Base-by-base conservation (phyloP, 2,797 vertebrate species). In the Sebastes flavidus region DNA sequence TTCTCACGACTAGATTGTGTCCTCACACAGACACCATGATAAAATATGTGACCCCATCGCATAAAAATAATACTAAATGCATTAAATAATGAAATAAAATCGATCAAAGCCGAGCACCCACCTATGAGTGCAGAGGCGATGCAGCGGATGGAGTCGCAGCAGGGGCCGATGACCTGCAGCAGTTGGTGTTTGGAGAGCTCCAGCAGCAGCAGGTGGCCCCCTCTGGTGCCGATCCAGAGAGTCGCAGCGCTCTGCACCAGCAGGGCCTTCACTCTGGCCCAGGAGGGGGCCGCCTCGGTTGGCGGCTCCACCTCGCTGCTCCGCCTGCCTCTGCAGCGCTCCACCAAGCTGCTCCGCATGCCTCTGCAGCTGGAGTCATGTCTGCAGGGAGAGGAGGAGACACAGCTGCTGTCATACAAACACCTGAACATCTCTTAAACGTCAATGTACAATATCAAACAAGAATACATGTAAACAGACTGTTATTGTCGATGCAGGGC, bases 161-260 rank as follows among this genome's bases (percentile, higher is more conserved):
- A 91, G 36, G 95, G 95, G 34, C 91, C 88, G 75, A 98, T 93
- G 70, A 97, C 94, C 78, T 91, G 95, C 63, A 98, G 95, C 3
- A 95, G 75, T 78, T 96, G 95, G 75, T 95, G 96, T 0, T 97
- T 97, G 4, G 95, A 95, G 52, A 98, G 94, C 77, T 99, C 98
- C 77, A 99, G 94, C 56, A 99, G 93, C 60, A 99, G 90, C 80
- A 99, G 90, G 14, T 97, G 94, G 82, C 98, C 98, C 75, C 97
- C 97, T 60, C 97, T 96, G 5, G 98, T 99, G 65, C 97, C 98
- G 25, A 99, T 93, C 98, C 98, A 99, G 69, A 99, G 94, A 0
- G 97, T 94, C 1, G 95, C 94, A n/a, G 96, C 92, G 66, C 95
- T 97, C 91, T 98, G 98, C 67, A 99, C 93, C 83, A 97, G 95